These are phyloP conservation scores for Megalopta genalis DNA, from an alignment of 1,140 invertebrate species.

Conservation along the genomic window DNA sequence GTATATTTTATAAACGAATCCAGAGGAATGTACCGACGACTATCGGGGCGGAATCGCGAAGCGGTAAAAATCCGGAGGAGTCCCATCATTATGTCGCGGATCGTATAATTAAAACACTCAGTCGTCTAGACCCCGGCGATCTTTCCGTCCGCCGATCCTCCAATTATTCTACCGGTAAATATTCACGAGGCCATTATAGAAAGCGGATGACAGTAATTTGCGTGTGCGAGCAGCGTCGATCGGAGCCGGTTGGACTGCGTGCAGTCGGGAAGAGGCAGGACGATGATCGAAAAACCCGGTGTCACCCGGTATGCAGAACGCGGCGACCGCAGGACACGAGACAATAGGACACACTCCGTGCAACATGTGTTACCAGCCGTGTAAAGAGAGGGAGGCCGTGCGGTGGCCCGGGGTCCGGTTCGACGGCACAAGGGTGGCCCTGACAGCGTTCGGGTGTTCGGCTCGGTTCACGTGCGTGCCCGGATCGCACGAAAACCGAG, in stretches of 20 bases:
- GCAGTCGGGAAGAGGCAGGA: background rate
- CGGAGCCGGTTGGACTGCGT: background rate
- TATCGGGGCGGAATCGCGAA: no score
- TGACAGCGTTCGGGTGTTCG: no score
- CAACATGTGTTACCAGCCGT: constrained; percentile 51
- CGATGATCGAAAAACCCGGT: background rate
- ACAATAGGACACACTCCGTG: constrained; percentile 45
- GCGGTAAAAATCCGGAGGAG: no score
- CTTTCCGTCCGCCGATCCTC: background rate
- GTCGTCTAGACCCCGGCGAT: background rate
- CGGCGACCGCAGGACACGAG: constrained; percentile 18
- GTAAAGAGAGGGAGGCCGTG: constrained; percentile 16
- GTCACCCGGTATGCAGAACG: constrained; percentile 17
- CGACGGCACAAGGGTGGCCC: background rate
- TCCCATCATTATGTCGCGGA: no score
- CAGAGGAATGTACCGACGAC: no score
- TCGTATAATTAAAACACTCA: constrained; percentile 1
- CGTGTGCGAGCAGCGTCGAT: background rate
- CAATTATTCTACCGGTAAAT: constrained; percentile 11
- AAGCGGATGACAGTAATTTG: constrained; percentile 18
- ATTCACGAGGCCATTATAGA: constrained; percentile 8
- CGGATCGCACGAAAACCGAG: constrained; percentile 20
- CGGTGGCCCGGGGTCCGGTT: background rate
- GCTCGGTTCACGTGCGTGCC: background rate
- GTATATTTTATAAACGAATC: no score